phyloP scores from a whole-genome alignment of 2,888 invertebrate species.

The Frankliniella fusca region DNA sequence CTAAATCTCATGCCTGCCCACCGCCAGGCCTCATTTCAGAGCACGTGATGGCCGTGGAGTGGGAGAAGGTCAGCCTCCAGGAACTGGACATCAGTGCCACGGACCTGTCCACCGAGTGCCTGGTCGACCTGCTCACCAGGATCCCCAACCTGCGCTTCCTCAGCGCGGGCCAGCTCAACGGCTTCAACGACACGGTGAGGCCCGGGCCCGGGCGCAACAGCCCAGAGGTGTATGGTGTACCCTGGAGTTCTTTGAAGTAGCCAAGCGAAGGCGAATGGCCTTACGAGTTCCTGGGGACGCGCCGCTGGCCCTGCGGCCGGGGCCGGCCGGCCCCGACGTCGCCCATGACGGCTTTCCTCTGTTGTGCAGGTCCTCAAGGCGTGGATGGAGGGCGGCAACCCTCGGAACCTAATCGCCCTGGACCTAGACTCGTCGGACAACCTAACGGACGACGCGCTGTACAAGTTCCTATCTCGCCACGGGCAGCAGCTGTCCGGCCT shows the following conservation, averaged over 20 bases:
- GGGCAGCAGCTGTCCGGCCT: conserved; percentile 87
- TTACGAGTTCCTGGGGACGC: no score
- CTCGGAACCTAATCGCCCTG: conserved; percentile 72
- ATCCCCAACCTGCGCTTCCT: conserved; percentile 83
- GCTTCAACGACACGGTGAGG: conserved; percentile 83
- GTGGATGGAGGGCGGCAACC: conserved; percentile 81
- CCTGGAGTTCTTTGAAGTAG: no score
- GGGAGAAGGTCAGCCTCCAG: conserved; percentile 92
- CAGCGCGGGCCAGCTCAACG: conserved; percentile 94
- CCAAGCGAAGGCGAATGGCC: no score
- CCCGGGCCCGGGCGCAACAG: no score
- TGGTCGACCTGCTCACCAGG: conserved; percentile 85
- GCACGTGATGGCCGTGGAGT: conserved; percentile 91
- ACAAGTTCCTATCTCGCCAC: conserved; percentile 84
- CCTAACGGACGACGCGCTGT: conserved; percentile 84
- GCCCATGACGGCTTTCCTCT: background rate
- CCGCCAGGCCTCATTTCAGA: conserved; percentile 79
- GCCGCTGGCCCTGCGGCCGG: no score
- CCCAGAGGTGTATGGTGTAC: no score
- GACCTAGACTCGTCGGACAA: conserved; percentile 96
- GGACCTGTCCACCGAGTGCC: conserved; percentile 87
- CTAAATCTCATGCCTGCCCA: background rate
- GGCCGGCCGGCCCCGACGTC: no score
- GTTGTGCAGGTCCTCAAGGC: conserved; percentile 70
- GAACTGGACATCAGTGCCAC: conserved; percentile 97